A percentile compares a stretch with the other conserved stretches of the same genome.
Conservation (phyloP, 2,888 invertebrate genomes). For the Calameuta filiformis region DNA sequence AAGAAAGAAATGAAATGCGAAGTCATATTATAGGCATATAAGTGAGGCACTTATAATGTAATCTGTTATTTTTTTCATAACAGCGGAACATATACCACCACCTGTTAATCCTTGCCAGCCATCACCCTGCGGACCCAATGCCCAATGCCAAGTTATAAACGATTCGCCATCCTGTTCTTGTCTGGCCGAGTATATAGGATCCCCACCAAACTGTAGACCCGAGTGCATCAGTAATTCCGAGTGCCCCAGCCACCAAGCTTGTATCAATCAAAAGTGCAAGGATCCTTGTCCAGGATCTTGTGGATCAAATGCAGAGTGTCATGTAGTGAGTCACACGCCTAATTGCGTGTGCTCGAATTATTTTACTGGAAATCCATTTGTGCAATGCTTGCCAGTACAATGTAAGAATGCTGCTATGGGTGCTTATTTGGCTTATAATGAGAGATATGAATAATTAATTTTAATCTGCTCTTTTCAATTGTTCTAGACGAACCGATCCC, state of each 20-base stretch:
- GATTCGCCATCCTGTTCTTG: conserved; percentile 72
- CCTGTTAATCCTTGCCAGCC: conserved; percentile 74
- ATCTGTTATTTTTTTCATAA: conserved; percentile 39
- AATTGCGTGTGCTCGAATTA: conserved; percentile 70
- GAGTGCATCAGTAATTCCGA: conserved; percentile 80
- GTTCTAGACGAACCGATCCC: conserved; percentile 34
- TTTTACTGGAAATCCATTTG: conserved; percentile 73
- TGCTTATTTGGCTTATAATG: not conserved
- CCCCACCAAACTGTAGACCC: conserved; percentile 75
- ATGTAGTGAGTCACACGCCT: conserved; percentile 73
- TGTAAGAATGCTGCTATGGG: conserved; percentile 8
- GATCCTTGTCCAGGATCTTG: conserved; percentile 78
- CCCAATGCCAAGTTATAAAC: conserved; percentile 71
- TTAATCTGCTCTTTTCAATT: conserved; percentile 9
- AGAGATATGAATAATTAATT: not conserved
- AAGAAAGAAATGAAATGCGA: conserved; percentile 52
- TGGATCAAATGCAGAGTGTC: conserved; percentile 75
- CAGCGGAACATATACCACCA: conserved; percentile 43
- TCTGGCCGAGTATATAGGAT: conserved; percentile 71
- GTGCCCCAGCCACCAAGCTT: conserved; percentile 75
- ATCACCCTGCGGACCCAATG: conserved; percentile 76
- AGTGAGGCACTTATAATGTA: not conserved
- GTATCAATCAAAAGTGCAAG: conserved; percentile 77
- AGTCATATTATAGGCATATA: conserved; percentile 33
- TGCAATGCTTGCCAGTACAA: conserved; percentile 54